These are phyloP conservation scores for Lutraria rhynchaena DNA, from an alignment of 1,140 invertebrate species.

Conservation along the genomic window DNA sequence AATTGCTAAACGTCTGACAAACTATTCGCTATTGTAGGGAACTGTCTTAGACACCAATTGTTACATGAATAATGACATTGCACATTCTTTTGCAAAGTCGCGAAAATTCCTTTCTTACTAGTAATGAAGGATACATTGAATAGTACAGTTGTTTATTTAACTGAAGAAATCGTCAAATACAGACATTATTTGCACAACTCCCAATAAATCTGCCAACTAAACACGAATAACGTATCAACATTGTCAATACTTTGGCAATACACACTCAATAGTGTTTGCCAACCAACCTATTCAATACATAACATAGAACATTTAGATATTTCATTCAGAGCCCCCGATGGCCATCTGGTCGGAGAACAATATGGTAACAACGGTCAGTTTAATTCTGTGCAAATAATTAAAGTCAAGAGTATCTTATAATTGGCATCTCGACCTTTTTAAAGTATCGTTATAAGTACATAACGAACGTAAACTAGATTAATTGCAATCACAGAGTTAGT, in stretches of 20 bases:
- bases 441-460: neutral
- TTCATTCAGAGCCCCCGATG: neutral
- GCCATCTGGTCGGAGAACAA: constrained; percentile 11
- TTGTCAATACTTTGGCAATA: constrained; percentile 29
- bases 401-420: constrained; percentile 46
- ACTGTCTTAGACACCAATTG: no score
- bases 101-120: constrained; percentile 48
- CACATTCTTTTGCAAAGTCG: constrained; percentile 46
- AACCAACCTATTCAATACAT: constrained; percentile 18
- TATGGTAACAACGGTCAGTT: constrained; percentile 7
- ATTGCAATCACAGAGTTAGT: no score
- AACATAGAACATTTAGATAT: neutral
- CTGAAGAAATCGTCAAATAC: constrained; percentile 34
- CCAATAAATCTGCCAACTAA: constrained; percentile 52
- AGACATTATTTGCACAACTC: constrained; percentile 18
- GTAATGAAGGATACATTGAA: constrained; percentile 20
- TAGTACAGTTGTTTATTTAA: constrained; percentile 44
- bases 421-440: constrained; percentile 18
- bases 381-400: constrained; percentile 51
- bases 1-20: no score
- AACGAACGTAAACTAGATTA: constrained; percentile 3
- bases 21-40: no score
- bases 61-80: constrained; percentile 40
- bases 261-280: constrained; percentile 31
- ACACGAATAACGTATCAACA: constrained; percentile 16